Conservation (phyloP, 2,797 vertebrate species). For the Syncerus caffer region DNA sequence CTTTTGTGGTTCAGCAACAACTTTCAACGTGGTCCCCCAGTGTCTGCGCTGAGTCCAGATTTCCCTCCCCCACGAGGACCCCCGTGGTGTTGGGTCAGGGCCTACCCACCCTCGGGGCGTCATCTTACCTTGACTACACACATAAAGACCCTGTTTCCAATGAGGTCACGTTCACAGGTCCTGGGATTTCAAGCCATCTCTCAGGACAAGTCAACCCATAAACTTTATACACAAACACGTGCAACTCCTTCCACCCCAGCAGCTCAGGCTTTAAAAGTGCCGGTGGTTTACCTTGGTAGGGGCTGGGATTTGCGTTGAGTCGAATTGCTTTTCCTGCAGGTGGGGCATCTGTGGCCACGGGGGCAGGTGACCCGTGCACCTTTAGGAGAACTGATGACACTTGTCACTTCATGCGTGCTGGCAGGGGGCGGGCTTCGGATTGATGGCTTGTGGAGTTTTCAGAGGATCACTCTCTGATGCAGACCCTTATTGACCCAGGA, state of each 20-base stretch:
- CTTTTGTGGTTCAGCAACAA: not conserved
- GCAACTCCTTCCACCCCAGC: fast-evolving
- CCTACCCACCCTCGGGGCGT: fast-evolving
- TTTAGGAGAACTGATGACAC: fast-evolving
- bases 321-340: not conserved
- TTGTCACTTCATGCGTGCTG: fast-evolving
- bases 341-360: fast-evolving
- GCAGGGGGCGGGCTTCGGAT: fast-evolving
- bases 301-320: fast-evolving
- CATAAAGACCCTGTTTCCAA: not conserved
- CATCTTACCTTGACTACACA: not conserved
- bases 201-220: not conserved
- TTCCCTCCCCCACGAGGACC: not conserved
- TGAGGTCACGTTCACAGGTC: not conserved
- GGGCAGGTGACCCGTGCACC: fast-evolving
- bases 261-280: not conserved
- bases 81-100: too few species aligned
- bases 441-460: not conserved
- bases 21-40: not conserved
- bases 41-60: not conserved
- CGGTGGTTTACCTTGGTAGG: fast-evolving
- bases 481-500: not conserved
- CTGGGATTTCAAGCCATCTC: not conserved
- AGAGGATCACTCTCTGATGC: not conserved
- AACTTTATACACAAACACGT: fast-evolving